A percentile compares a stretch with the other conserved stretches of the same genome.
Evolutionary conservation across 2,888 invertebrate species (phyloP).

Genomic region (Orchestes rusci): DNA sequence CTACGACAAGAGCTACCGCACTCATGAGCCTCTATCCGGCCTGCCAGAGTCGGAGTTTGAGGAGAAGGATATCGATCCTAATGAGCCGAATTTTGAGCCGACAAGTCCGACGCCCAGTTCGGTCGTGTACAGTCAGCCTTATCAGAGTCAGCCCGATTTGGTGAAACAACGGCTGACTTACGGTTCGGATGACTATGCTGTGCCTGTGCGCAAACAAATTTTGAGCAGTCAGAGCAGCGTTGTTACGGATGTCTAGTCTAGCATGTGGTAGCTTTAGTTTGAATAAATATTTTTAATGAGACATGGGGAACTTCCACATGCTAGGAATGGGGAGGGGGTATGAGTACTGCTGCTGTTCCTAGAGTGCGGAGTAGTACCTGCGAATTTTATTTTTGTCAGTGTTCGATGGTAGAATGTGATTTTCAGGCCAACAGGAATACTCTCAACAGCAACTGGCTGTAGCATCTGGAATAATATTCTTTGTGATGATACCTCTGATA

Average conservation of each 20-base stretch:
- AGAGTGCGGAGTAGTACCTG: conserved; percentile 37
- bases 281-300: conserved; percentile 1
- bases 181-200: conserved; percentile 32
- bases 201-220: conserved; percentile 29
- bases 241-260: conserved; percentile 37
- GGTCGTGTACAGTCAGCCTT: conserved; percentile 28
- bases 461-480: conserved; percentile 70
- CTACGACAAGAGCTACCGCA: conserved; percentile 77
- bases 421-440: conserved; percentile 60
- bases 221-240: conserved; percentile 39
- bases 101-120: conserved; percentile 22
- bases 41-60: conserved; percentile 73
- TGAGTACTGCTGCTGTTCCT: conserved; percentile 34
- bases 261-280: conserved; percentile 31
- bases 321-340: conserved; percentile 34
- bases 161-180: conserved; percentile 26
- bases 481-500: conserved; percentile 67
- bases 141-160: conserved; percentile 28
- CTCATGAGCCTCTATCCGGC: conserved; percentile 69
- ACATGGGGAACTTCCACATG: conserved; percentile 36
- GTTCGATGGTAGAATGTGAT: neutral
- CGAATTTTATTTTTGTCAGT: conserved; percentile 17
- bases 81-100: conserved; percentile 26
- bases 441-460: conserved; percentile 69
- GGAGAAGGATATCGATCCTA: conserved; percentile 69